These are phyloP conservation scores for Chionis minor DNA, from an alignment of 2,113 vertebrate species.

Conservation along the genomic window DNA sequence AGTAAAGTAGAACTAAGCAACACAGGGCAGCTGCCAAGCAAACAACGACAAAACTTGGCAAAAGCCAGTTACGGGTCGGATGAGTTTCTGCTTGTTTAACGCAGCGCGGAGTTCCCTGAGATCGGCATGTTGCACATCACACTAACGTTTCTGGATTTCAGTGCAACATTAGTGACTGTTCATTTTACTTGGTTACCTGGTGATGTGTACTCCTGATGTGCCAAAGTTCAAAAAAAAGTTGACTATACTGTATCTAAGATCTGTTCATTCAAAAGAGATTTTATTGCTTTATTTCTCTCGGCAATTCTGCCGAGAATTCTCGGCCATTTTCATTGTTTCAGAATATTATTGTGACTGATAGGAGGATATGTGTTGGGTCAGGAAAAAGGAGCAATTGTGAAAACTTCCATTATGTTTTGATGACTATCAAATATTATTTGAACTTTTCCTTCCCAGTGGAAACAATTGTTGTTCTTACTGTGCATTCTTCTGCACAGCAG, in stretches of 20 bases:
- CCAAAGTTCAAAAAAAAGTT: background rate
- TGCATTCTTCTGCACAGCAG: background rate
- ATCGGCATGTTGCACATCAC: background rate
- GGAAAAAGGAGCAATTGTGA: background rate
- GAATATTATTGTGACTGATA: background rate
- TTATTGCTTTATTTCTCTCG: background rate
- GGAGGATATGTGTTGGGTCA: background rate
- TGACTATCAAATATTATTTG: background rate
- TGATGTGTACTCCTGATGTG: background rate
- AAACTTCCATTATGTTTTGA: background rate
- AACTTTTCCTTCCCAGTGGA: background rate
- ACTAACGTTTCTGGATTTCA: background rate
- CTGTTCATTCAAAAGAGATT: background rate
- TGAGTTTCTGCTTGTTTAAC: constrained; percentile 23
- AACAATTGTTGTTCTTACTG: background rate
- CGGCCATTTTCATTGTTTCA: background rate
- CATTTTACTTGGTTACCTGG: background rate
- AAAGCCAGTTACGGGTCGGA: background rate
- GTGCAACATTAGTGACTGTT: background rate
- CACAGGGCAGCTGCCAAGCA: background rate
- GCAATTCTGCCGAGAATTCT: background rate
- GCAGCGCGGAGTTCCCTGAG: background rate
- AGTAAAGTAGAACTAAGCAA: constrained; percentile 1
- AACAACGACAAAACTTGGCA: background rate
- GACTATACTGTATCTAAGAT: background rate